Evolutionary conservation across 1,140 invertebrate species (phyloP).

Genomic region (Ladona fulva): DNA sequence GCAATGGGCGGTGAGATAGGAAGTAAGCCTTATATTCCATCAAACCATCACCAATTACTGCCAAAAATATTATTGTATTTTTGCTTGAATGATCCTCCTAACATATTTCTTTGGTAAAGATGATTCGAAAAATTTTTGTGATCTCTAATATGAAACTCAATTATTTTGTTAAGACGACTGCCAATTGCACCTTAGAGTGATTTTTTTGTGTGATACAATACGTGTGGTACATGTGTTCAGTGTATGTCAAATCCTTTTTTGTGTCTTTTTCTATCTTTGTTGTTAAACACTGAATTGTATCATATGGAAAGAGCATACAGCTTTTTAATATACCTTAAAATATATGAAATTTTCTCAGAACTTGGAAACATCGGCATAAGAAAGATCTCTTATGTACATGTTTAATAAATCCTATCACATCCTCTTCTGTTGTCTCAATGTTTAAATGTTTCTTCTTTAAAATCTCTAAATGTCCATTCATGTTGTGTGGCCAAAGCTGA

Average conservation of each 20-base stretch:
- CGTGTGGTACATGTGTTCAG: not conserved
- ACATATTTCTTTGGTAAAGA: not conserved
- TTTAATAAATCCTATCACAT: not conserved
- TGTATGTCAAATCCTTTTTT: not conserved
- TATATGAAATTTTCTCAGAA: not conserved
- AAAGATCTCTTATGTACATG: not conserved
- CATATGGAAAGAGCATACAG: no score
- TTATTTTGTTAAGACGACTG: conserved; percentile 6
- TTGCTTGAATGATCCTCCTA: not conserved
- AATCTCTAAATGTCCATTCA: not conserved
- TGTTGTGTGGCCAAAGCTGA: not conserved
- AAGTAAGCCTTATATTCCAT: not conserved
- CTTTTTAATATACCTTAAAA: no score
- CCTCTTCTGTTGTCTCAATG: not conserved
- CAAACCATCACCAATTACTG: conserved; percentile 9
- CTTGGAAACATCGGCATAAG: not conserved
- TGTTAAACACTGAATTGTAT: not conserved
- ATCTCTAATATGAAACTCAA: not conserved
- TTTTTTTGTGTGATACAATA: not conserved
- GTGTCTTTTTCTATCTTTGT: not conserved
- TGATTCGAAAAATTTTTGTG: not conserved
- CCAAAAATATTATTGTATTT: conserved; percentile 4
- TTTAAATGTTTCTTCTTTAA: not conserved
- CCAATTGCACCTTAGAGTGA: not conserved
- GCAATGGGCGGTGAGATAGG: conserved; percentile 6